Evolutionary conservation across 2,797 vertebrate species (phyloP), one percentile per base, ranked within the genome.

Genomic region (Myotis vivesi): DNA sequence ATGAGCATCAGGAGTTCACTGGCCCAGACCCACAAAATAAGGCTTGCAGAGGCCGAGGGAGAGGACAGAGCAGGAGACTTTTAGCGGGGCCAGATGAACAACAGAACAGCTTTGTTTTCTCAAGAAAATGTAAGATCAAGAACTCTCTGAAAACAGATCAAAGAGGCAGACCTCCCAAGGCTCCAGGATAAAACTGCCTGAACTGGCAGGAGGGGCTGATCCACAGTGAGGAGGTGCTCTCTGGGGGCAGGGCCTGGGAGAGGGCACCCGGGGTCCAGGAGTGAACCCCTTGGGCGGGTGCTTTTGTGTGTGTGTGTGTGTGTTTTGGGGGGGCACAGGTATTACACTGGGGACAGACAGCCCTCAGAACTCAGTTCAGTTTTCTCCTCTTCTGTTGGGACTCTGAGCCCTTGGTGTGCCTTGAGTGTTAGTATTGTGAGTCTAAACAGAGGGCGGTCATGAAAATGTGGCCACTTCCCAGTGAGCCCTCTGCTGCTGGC

Each of bases 281-380:
- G 41, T 0, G 0, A 28, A 46, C 4, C 49, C 73, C 53, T n/a
- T 0, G 8, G 3, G 38, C 5, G 13, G 17, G n/a, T 3, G 30
- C 55, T 68, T 51, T 0, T 28, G 1, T 10, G 23, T 4, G 4
- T 71, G 36, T 30, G 30, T 1, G 30, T 4, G 38, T 38, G n/a
- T n/a, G n/a, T n/a, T n/a, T n/a, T n/a, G n/a, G n/a, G 11, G 11
- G 62, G 59, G 30, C 19, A 6, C 8, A 17, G 62, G 77, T 46
- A 17, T 3, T 23, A 15, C 68, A 76, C 28, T 13, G 12, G 55
- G 19, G 49, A 51, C 19, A 36, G 55, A 49, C 13, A 30, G 55
- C 59, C 22, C 23, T 57, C n/a, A 51, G 76, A 71, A 57, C 8
- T 59, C 7, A 69, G 66, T 17, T 80, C 10, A 51, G 5, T 53